Evolutionary conservation across 2,888 invertebrate species (phyloP), one percentile per base, ranked within the genome.

Genomic region (Spatulosminthurus flaviceps): DNA sequence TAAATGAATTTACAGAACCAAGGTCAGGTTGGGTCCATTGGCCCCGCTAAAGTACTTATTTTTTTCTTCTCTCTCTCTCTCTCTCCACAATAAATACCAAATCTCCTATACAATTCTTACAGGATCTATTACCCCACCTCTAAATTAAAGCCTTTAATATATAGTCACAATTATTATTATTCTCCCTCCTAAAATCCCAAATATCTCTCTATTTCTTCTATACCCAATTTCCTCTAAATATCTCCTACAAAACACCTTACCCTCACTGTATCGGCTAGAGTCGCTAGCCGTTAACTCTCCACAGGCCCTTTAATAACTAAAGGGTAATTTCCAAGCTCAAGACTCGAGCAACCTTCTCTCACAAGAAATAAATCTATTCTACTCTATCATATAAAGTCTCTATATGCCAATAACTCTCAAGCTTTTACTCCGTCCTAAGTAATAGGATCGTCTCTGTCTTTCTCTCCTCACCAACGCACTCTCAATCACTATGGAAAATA

Each of bases 1-100:
- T 71, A 71, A 28, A 67, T 67, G n/a, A 28, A 67, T 67, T 28
- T 67, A 67, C 24, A 28, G 28, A 24, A 70, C 71, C 77, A 77
- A 77, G 77, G 77, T 77, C 77, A 67, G 21, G 24, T 43, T 21
- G 51, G 73, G 73, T 73, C 73, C 73, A 73, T 43, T 73, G 73
- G 73, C 73, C 73, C 73, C 73, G 43, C 22, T n/a, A 24, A 22
- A 71, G 34, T 28, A 21, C 41, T 66, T 16, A 2, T 66, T 66
- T 19, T 22, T n/a, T n/a, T n/a, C n/a, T n/a, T n/a, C n/a, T n/a
- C n/a, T n/a, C n/a, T n/a, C n/a, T n/a, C n/a, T n/a, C n/a, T n/a
- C n/a, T n/a, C n/a, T n/a, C n/a, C n/a, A n/a, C n/a, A n/a, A n/a
- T n/a, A n/a, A n/a, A n/a, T n/a, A n/a, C n/a, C n/a, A n/a, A n/a